Conservation (phyloP, 2,888 invertebrate species). For the Mimas tiliae region DNA sequence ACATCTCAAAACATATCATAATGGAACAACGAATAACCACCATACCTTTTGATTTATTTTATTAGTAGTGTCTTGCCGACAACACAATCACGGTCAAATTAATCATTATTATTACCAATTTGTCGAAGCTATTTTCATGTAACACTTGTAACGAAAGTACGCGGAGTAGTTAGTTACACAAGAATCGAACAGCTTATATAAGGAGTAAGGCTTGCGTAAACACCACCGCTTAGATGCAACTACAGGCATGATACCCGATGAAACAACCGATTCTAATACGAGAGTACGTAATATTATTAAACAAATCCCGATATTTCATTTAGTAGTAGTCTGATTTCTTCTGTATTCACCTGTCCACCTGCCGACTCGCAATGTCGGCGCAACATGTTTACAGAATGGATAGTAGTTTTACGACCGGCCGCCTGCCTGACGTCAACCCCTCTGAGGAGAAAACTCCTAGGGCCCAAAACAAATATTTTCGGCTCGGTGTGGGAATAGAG, state of each 20-base stretch:
- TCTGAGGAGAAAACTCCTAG: no score
- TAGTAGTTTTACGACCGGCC: no score
- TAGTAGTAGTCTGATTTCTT: no score
- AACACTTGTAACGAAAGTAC: constrained; percentile 69
- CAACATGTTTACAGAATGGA: no score
- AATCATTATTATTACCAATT: constrained; percentile 64
- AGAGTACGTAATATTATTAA: no score
- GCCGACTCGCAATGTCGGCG: no score
- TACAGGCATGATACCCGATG: background rate
- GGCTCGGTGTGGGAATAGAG: no score
- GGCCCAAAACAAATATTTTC: no score
- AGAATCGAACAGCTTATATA: constrained; percentile 79
- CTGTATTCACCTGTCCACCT: no score
- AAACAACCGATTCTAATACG: background rate
- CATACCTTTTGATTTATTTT: constrained; percentile 19
- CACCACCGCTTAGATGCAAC: constrained; percentile 63
- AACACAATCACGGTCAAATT: constrained; percentile 55
- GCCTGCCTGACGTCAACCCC: no score
- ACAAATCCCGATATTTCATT: no score
- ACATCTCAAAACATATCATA: background rate
- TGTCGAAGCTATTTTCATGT: constrained; percentile 58
- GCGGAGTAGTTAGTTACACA: constrained; percentile 69
- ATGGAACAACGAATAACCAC: constrained; percentile 19
- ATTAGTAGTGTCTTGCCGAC: constrained; percentile 30
- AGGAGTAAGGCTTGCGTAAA: constrained; percentile 67